Conservation (phyloP, 1,140 invertebrate species). For the Solenopsis invicta region DNA sequence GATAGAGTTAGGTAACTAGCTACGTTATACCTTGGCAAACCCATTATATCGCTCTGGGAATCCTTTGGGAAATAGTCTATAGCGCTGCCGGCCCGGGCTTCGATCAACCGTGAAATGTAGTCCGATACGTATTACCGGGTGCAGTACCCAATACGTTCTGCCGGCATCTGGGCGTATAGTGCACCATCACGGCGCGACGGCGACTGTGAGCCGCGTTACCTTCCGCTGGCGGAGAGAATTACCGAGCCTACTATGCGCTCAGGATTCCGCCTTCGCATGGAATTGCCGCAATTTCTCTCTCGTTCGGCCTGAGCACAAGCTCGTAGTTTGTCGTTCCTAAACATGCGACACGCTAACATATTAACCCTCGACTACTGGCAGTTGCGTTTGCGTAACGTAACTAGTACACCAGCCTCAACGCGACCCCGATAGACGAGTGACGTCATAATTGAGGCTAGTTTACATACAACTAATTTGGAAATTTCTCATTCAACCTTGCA, state of each 20-base stretch:
- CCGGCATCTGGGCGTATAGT: slow-evolving; percentile 38
- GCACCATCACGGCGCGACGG: neutral
- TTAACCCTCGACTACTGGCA: slow-evolving; percentile 25
- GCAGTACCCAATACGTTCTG: slow-evolving; percentile 36
- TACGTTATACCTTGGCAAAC: slow-evolving; percentile 74
- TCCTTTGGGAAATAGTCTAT: slow-evolving; percentile 84
- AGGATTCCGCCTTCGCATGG: slow-evolving; percentile 35
- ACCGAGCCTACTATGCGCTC: slow-evolving; percentile 42
- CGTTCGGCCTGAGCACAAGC: neutral
- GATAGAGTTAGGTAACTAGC: slow-evolving; percentile 75
- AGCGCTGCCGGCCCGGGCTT: slow-evolving; percentile 65
- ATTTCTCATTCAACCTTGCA: neutral
- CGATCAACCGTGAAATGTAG: slow-evolving; percentile 84
- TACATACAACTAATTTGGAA: neutral
- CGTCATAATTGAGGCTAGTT: slow-evolving; percentile 9
- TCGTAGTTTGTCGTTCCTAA: slow-evolving; percentile 39
- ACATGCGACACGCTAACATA: slow-evolving; percentile 45
- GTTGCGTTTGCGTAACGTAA: slow-evolving; percentile 23
- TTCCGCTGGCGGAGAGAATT: slow-evolving; percentile 26
- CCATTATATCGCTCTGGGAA: slow-evolving; percentile 81
- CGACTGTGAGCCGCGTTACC: neutral
- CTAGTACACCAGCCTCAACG: neutral
- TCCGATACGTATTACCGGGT: slow-evolving; percentile 80
- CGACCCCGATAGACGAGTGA: slow-evolving; percentile 22
- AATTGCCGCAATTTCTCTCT: slow-evolving; percentile 53